These are phyloP conservation scores for Zhengitettix transpicula DNA, from an alignment of 2,888 invertebrate genomes.

Conservation along the genomic window DNA sequence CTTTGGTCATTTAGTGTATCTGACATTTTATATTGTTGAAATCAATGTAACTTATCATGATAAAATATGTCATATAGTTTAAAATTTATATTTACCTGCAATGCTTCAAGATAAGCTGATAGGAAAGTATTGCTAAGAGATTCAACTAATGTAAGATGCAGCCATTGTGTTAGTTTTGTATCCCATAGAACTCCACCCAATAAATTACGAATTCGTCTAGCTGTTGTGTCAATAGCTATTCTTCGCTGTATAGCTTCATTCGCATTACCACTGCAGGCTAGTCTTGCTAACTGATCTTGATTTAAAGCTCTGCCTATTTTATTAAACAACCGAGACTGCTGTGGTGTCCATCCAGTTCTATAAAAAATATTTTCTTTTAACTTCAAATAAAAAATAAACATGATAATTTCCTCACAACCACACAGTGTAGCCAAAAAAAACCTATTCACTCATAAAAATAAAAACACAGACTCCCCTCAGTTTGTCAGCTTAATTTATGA, in stretches of 20 bases:
- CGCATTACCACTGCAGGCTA: constrained; percentile 37
- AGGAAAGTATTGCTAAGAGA: constrained; percentile 46
- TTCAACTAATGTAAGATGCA: constrained; percentile 54
- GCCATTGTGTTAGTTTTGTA: constrained; percentile 53
- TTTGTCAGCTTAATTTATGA: no score
- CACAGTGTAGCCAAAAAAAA: no score
- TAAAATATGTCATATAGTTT: neutral
- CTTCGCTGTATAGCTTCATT: constrained; percentile 54
- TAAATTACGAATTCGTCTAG: constrained; percentile 45
- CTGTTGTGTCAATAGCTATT: constrained; percentile 51
- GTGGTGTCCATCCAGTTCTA: constrained; percentile 43
- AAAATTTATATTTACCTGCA: constrained; percentile 37
- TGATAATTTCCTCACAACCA: no score
- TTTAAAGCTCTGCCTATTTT: constrained; percentile 48
- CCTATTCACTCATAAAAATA: no score
- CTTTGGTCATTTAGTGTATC: no score
- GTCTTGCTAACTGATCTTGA: constrained; percentile 43
- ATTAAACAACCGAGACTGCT: constrained; percentile 47
- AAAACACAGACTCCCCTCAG: no score
- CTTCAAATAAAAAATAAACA: no score
- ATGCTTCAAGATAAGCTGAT: constrained; percentile 56
- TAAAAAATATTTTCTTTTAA: constrained; percentile 9
- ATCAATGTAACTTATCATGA: no score
- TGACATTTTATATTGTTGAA: no score
- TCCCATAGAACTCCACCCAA: constrained; percentile 60